These are phyloP conservation scores for Papilio protenor DNA, from an alignment of 2,888 invertebrate species.

Conservation along the genomic window DNA sequence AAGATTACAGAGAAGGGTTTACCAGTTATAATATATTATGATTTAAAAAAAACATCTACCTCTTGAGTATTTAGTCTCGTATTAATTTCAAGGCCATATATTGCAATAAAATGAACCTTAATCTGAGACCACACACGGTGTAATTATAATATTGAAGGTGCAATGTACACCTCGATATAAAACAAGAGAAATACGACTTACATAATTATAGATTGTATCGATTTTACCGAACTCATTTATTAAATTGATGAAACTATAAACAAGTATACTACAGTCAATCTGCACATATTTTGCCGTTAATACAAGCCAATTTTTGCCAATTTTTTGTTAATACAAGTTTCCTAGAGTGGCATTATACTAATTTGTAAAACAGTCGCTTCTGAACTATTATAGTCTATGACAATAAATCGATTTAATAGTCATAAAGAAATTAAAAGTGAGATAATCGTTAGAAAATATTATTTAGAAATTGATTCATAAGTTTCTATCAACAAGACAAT, in stretches of 20 bases:
- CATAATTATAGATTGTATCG: slow-evolving; percentile 27
- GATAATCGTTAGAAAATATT: neutral
- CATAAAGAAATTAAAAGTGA: neutral
- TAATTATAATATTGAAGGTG: slow-evolving; percentile 26
- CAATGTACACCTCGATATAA: neutral
- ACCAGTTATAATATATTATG: neutral
- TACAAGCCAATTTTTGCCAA: no score
- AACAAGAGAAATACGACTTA: slow-evolving; percentile 17
- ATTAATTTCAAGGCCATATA: slow-evolving; percentile 27
- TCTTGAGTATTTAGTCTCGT: slow-evolving; percentile 22
- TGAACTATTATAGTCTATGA: neutral
- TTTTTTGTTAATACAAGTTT: no score
- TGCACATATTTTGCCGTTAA: neutral
- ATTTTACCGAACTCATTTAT: slow-evolving; percentile 19
- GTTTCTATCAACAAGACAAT: neutral
- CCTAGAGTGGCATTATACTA: no score
- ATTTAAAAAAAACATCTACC: neutral
- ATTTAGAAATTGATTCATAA: neutral
- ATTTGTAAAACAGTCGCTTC: no score
- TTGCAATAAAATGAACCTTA: slow-evolving; percentile 30
- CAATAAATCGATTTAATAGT: neutral
- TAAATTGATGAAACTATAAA: neutral
- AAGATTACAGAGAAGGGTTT: neutral
- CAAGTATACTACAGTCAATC: neutral
- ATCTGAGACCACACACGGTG: slow-evolving; percentile 36